These are phyloP conservation scores for Himalopsyche phryganea DNA, from an alignment of 1,140 invertebrate species.

Conservation along the genomic window DNA sequence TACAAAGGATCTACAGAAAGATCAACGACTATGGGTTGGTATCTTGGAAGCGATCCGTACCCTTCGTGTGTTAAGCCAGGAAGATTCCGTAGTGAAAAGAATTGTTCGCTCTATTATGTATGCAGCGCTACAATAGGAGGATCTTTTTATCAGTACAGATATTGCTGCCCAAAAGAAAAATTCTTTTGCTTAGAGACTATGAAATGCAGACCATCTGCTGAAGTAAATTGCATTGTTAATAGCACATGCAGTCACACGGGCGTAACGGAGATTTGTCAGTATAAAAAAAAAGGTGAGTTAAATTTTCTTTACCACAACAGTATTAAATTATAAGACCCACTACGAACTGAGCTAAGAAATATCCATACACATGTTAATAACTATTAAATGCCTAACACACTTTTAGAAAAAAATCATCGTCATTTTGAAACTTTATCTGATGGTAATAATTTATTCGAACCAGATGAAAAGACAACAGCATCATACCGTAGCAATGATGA, in stretches of 20 bases:
- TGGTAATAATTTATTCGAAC: no score
- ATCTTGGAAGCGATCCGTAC: conserved; percentile 35
- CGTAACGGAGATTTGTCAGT: background rate
- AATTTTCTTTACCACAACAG: no score
- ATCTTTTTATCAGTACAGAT: conserved; percentile 41
- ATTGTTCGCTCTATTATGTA: conserved; percentile 43
- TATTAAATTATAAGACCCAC: no score
- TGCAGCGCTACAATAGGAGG: conserved; percentile 38
- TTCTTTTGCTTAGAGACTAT: conserved; percentile 16
- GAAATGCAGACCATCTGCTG: conserved; percentile 18
- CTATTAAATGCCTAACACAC: no score
- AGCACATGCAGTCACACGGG: background rate
- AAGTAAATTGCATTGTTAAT: conserved; percentile 21
- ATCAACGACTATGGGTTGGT: conserved; percentile 13
- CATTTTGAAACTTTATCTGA: no score
- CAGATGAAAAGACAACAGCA: no score
- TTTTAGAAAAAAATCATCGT: no score
- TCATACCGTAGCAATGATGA: no score
- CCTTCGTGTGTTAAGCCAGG: conserved; percentile 38
- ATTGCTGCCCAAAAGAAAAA: conserved; percentile 33
- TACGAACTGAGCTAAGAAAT: no score
- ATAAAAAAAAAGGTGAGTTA: no score
- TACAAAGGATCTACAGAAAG: conserved; percentile 38
- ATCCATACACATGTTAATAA: no score
- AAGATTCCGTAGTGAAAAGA: conserved; percentile 40